Base-by-base conservation (phyloP, 2,113 vertebrate genomes). In the Seriola rivoliana region DNA sequence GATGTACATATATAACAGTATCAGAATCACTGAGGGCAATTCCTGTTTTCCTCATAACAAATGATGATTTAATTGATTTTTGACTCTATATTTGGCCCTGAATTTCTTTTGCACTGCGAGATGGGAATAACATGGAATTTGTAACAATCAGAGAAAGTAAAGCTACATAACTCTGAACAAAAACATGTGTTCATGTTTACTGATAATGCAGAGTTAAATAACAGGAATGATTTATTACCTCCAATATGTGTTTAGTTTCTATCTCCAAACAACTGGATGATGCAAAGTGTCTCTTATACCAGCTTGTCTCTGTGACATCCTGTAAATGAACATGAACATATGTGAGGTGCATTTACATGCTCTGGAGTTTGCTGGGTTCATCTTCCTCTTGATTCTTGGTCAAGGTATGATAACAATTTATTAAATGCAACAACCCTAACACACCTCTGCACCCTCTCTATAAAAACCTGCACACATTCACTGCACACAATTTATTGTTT, bases 221-320 rank as follows among this genome's bases (percentile, higher is more conserved):
- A 12, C 16, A 34, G 32, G 40, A 40, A 0, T 60, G 10, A 40
- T 60, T 2, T 9, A 63, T 82, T 91, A 94, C 94, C 93, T 95
- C 75, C 58, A 85, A 12, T n/a, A 17, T 85, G 78, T 95, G 93
- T 71, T 92, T 71, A 0, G 89, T 92, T 55, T 89, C 78, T 40
- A 88, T 85, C 65, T 89, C 91, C 57, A 81, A 48, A 64, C 71
- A 89, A 65, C n/a, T 72, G 68, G 88, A 68, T 11, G 85, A 91
- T 48, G 73, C 79, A 85, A 91, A 92, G 59, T 92, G 64, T 46
- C 80, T 71, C 85, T 93, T 91, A 67, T 94, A 95, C 93, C 93
- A 95, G 21, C 81, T 82, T 64, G 91, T 90, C 40, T 92, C 92
- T 59, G 92, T 93, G 14, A 95, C 90, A n/a, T 92, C 91, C 94